Percentiles rank a stretch among this genome's conserved stretches.
These are phyloP conservation scores for Neoaliturus tenellus DNA, from an alignment of 2,888 invertebrate species.

Conservation along the genomic window DNA sequence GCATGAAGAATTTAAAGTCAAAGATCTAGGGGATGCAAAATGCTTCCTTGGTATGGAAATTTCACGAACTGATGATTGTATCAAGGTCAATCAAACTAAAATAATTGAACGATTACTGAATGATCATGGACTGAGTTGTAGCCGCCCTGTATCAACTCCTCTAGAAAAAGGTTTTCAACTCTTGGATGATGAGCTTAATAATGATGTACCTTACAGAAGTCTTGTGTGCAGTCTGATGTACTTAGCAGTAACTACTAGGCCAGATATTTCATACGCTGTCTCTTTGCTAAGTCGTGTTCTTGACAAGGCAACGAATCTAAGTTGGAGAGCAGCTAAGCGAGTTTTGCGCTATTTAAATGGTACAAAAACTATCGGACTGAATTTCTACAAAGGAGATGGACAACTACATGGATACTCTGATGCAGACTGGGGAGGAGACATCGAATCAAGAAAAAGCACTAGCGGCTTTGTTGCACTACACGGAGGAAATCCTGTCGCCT, in stretches of 20 bases:
- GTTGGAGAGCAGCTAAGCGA: conserved; percentile 58
- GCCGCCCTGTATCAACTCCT: conserved; percentile 34
- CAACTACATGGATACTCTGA: conserved; percentile 40
- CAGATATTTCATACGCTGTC: conserved; percentile 52
- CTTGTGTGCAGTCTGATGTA: conserved; percentile 42
- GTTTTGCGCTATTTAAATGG: conserved; percentile 55
- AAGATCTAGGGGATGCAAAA: conserved; percentile 32
- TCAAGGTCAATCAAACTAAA: conserved; percentile 22
- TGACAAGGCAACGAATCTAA: conserved; percentile 8
- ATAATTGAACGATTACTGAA: conserved; percentile 44
- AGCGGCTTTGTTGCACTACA: conserved; percentile 54
- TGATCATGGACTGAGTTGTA: conserved; percentile 43
- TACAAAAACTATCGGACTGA: conserved; percentile 49
- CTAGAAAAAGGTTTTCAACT: conserved; percentile 54
- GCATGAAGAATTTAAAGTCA: conserved; percentile 53
- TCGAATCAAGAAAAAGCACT: conserved; percentile 43
- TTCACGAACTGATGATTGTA: neutral
- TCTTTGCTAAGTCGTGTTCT: conserved; percentile 51
- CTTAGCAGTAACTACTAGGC: conserved; percentile 51
- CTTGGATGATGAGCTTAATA: neutral
- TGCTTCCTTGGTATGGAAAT: conserved; percentile 55
- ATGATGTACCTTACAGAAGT: conserved; percentile 51
- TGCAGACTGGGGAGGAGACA: conserved; percentile 56
- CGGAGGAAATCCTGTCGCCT: conserved; percentile 49
- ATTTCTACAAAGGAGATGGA: conserved; percentile 30